Percentiles rank a stretch among this genome's conserved stretches.
Evolutionary conservation across 2,888 invertebrate genomes (phyloP).

Genomic region (Stegophylla sp.): DNA sequence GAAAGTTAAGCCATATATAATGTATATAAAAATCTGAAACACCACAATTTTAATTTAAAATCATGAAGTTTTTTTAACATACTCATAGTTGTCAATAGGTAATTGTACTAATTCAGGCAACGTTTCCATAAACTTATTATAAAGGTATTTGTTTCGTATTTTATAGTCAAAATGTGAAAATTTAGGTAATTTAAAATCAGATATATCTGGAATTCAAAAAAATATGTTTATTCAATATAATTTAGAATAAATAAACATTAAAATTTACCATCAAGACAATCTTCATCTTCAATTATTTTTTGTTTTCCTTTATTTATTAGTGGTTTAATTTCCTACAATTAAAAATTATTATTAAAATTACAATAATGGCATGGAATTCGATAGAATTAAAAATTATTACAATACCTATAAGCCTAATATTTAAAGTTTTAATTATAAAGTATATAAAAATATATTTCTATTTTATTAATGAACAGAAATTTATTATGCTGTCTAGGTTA

Average conservation of each 20-base stretch:
- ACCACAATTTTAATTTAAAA: background rate
- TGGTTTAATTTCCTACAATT: constrained; percentile 40
- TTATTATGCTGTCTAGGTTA: too few relatives aligned
- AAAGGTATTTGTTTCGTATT: constrained; percentile 32
- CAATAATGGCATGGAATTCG: too few relatives aligned
- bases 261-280: constrained; percentile 26
- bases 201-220: constrained; percentile 38
- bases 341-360: background rate
- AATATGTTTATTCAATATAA: background rate
- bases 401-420: too few relatives aligned
- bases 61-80: constrained; percentile 50
- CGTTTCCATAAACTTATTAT: constrained; percentile 15
- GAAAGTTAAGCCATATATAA: constrained; percentile 56
- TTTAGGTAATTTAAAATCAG: constrained; percentile 10
- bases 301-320: constrained; percentile 35
- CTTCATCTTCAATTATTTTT: constrained; percentile 7
- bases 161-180: constrained; percentile 40
- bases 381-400: too few relatives aligned
- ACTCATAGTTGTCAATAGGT: constrained; percentile 66
- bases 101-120: constrained; percentile 61
- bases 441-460: too few relatives aligned
- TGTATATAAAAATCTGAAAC: background rate
- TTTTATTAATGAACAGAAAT: too few relatives aligned
- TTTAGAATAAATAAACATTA: background rate
- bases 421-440: too few relatives aligned